Evolutionary conservation across 2,797 vertebrate species (phyloP).

Genomic region (Esox lucius): DNA sequence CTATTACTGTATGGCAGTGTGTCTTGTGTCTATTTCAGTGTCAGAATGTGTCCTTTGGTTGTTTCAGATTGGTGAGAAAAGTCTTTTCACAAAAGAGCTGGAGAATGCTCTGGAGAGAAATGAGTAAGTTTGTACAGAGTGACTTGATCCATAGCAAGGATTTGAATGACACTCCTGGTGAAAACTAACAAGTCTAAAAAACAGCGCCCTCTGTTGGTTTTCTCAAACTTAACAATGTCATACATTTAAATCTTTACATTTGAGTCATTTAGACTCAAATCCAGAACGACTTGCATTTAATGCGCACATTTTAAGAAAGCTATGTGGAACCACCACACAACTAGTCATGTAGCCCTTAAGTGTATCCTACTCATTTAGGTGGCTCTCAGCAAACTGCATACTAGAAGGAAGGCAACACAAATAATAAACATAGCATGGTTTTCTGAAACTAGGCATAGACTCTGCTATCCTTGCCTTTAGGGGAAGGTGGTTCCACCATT

Average conservation of each 20-base stretch:
- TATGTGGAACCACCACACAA: too few relatives aligned
- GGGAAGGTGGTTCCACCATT: too few relatives aligned
- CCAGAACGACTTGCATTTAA: too few relatives aligned
- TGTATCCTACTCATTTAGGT: too few relatives aligned
- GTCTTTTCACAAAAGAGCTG: conserved; percentile 96
- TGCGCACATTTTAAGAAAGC: too few relatives aligned
- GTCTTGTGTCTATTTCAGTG: background rate
- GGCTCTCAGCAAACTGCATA: too few relatives aligned
- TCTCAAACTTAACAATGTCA: background rate
- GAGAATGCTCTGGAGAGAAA: conserved; percentile 93
- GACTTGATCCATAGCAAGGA: background rate
- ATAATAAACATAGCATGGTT: too few relatives aligned
- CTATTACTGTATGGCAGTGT: background rate
- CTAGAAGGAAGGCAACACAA: too few relatives aligned
- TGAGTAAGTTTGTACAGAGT: conserved; percentile 80
- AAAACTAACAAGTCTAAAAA: conserved; percentile 1
- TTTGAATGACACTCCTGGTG: background rate
- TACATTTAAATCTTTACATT: background rate
- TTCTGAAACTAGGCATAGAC: too few relatives aligned
- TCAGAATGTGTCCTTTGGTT: conserved; percentile 11
- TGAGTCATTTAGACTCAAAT: too few relatives aligned
- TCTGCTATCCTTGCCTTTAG: too few relatives aligned
- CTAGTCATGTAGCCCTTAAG: too few relatives aligned
- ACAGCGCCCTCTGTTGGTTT: background rate
- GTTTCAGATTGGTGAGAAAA: conserved; percentile 95